Conservation (phyloP, 2,113 vertebrate genomes). For the Brachyhypopomus gauderio region DNA sequence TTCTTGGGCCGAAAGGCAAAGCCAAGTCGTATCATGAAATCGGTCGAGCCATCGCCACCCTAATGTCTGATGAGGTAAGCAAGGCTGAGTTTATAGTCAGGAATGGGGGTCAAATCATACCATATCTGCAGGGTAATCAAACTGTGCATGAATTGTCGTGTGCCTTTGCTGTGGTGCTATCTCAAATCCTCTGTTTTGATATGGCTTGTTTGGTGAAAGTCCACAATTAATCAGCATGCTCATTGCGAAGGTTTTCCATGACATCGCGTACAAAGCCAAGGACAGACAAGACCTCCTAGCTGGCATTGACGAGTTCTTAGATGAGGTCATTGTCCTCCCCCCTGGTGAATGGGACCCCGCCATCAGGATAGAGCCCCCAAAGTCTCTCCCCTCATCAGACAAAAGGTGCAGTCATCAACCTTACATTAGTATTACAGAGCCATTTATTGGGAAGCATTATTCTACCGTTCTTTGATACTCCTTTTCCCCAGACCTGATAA, state of each 20-base stretch:
- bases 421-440: neutral
- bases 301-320: conserved; percentile 96
- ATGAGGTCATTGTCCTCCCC: conserved; percentile 97
- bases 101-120: no score
- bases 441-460: no score
- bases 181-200: neutral
- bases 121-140: neutral
- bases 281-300: conserved; percentile 93
- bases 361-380: conserved; percentile 98
- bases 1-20: conserved; percentile 97
- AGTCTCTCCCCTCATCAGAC: conserved; percentile 91
- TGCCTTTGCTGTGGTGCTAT: neutral
- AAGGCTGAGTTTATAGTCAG: neutral
- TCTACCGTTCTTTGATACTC: neutral
- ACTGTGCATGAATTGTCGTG: neutral
- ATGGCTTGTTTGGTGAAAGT: neutral
- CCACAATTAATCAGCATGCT: conserved; percentile 30
- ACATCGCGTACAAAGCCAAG: conserved; percentile 98
- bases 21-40: conserved; percentile 98
- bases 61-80: conserved; percentile 97
- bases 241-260: conserved; percentile 89
- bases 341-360: conserved; percentile 97
- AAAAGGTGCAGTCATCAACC: conserved; percentile 80
- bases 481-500: neutral
- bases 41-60: conserved; percentile 92